Percentiles rank a stretch among this genome's conserved stretches.
Evolutionary conservation across 37 sponge, comb jelly and placozoan genomes (phyloP).

Genomic region (Spongilla lacustris): DNA sequence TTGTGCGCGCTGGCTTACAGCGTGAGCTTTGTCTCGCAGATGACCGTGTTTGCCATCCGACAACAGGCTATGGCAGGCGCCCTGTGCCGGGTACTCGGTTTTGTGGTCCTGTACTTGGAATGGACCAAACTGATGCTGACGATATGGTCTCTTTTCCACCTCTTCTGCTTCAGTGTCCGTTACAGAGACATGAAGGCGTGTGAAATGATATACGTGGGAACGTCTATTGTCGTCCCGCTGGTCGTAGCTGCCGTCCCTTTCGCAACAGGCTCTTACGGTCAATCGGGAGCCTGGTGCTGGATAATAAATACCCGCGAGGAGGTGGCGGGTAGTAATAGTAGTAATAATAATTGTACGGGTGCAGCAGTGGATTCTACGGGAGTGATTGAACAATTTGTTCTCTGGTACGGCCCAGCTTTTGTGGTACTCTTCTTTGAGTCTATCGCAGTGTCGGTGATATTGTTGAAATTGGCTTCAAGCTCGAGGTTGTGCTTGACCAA

Average conservation of each 20-base stretch:
- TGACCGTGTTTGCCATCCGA: no score
- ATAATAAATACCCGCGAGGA: background rate
- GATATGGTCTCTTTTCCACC: background rate
- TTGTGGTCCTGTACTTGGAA: no score
- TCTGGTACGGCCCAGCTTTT: slow-evolving; percentile 3
- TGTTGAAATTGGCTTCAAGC: background rate
- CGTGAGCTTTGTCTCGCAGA: no score
- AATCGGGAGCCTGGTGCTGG: slow-evolving; percentile 20
- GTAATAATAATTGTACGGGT: background rate
- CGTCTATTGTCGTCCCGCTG: background rate
- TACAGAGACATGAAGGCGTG: background rate
- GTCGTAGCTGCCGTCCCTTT: background rate
- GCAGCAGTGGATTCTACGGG: background rate
- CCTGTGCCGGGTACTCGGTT: no score
- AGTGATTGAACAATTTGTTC: slow-evolving; percentile 5
- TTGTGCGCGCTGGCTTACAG: no score
- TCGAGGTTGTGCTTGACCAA: no score
- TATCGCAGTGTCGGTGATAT: background rate
- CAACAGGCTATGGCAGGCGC: no score
- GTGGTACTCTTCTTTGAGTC: background rate
- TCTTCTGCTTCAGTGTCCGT: background rate
- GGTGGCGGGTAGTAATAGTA: background rate
- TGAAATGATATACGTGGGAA: background rate
- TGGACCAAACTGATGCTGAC: slow-evolving; percentile 1
- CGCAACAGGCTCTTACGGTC: background rate